These are phyloP conservation scores for Aporophyla lueneburgensis DNA, from an alignment of 2,888 invertebrate genomes.

Conservation along the genomic window DNA sequence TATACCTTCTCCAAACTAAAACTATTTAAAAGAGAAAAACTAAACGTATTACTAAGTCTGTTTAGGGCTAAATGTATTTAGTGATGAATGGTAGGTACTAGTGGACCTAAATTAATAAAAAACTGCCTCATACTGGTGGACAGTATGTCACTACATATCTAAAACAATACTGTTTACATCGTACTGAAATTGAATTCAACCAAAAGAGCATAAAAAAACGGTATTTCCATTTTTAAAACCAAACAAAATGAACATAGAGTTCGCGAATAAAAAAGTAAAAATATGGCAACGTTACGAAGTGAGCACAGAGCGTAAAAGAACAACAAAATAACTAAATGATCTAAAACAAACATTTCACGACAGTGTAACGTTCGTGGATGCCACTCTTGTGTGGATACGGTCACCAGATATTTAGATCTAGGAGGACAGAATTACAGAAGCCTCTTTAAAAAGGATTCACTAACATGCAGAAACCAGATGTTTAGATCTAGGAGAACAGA, in stretches of 20 bases:
- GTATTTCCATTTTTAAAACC: constrained; percentile 1
- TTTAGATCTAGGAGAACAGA: constrained; percentile 35
- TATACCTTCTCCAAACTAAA: too few species aligned
- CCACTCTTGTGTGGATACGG: constrained; percentile 30
- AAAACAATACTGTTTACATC: not conserved
- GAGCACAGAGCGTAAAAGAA: constrained; percentile 16
- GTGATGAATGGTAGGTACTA: not conserved
- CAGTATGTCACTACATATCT: not conserved
- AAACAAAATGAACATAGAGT: not conserved
- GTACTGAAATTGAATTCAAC: not conserved
- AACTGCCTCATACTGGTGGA: too few species aligned
- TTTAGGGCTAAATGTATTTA: not conserved
- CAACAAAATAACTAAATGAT: constrained; percentile 50
- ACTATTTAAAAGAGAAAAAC: not conserved
- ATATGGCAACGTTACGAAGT: not conserved
- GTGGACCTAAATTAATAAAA: not conserved
- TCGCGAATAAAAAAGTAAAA: constrained; percentile 16
- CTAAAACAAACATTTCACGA: constrained; percentile 56
- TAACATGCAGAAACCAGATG: too few species aligned
- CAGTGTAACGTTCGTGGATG: constrained; percentile 35
- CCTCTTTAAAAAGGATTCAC: not conserved
- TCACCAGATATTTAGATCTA: constrained; percentile 36
- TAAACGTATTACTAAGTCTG: not conserved
- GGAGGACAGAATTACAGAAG: constrained; percentile 23
- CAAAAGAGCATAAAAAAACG: not conserved